These are phyloP conservation scores for Erpornis zantholeuca DNA, from an alignment of 2,113 vertebrate genomes.

Conservation along the genomic window DNA sequence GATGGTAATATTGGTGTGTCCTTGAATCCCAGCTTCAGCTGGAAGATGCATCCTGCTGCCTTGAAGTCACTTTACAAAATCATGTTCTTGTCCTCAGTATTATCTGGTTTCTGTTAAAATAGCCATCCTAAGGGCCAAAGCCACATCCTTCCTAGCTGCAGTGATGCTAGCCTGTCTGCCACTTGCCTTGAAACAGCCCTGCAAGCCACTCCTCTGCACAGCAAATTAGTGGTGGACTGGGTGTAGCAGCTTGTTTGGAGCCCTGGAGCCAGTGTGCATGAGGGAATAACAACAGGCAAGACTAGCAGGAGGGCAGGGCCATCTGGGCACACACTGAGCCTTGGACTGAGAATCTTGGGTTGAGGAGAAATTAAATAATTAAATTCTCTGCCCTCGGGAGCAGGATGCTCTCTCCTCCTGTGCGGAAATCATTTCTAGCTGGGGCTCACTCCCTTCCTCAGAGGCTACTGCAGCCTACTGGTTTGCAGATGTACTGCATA, in stretches of 20 bases:
- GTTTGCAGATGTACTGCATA: not conserved
- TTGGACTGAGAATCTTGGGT: not conserved
- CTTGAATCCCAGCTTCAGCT: not conserved
- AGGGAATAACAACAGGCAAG: not conserved
- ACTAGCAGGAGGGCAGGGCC: not conserved
- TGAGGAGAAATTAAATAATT: not conserved
- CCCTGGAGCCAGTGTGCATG: not conserved
- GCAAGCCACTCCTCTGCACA: not conserved
- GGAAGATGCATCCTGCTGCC: not conserved
- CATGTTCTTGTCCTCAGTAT: not conserved
- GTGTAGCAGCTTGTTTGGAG: not conserved
- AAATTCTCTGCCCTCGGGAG: not conserved
- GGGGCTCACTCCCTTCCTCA: not conserved
- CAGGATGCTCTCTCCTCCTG: not conserved
- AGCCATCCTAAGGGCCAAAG: not conserved
- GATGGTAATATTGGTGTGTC: not conserved
- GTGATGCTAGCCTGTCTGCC: not conserved
- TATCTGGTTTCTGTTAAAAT: not conserved
- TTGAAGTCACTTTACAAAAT: not conserved
- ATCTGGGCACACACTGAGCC: not conserved
- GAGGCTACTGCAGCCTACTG: not conserved
- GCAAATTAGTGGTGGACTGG: not conserved
- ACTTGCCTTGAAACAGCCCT: not conserved
- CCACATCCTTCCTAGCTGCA: not conserved
- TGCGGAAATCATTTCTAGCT: not conserved